Percentiles rank a stretch among this genome's conserved stretches.
Conservation (phyloP, 2,888 invertebrate genomes). For the Scaptomyza polygonia region DNA sequence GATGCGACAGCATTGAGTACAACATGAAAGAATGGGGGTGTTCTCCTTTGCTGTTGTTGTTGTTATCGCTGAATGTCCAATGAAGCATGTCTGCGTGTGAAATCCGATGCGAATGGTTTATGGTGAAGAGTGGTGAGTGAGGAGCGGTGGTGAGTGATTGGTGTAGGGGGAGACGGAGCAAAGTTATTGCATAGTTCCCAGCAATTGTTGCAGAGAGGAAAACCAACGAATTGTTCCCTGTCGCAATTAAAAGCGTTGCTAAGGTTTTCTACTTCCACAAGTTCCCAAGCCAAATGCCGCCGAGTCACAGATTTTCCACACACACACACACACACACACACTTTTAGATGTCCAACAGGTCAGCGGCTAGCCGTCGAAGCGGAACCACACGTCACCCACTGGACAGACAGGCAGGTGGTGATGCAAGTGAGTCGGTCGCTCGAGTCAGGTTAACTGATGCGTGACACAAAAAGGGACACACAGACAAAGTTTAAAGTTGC, state of each 20-base stretch:
- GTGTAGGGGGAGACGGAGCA: background rate
- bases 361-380: constrained; percentile 62
- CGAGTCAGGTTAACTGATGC: constrained; percentile 56
- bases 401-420: constrained; percentile 46
- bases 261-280: constrained; percentile 62
- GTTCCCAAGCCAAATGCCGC: constrained; percentile 73
- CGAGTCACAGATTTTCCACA: constrained; percentile 76
- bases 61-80: constrained; percentile 46
- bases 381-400: constrained; percentile 76
- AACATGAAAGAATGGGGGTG: constrained; percentile 23
- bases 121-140: too few species aligned
- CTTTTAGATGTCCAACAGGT: constrained; percentile 30
- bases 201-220: constrained; percentile 60
- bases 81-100: constrained; percentile 77
- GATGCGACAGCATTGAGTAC: constrained; percentile 18
- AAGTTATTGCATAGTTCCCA: constrained; percentile 54
- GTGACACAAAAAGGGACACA: constrained; percentile 39
- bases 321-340: constrained; percentile 37
- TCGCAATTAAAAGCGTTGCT: constrained; percentile 67
- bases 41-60: constrained; percentile 1
- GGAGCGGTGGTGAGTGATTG: background rate
- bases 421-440: constrained; percentile 32
- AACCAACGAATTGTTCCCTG: constrained; percentile 52
- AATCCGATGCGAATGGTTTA: constrained; percentile 38
- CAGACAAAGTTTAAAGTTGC: constrained; percentile 16